These are phyloP conservation scores for Desmodus rotundus DNA, from an alignment of 2,113 vertebrate genomes.

Conservation along the genomic window DNA sequence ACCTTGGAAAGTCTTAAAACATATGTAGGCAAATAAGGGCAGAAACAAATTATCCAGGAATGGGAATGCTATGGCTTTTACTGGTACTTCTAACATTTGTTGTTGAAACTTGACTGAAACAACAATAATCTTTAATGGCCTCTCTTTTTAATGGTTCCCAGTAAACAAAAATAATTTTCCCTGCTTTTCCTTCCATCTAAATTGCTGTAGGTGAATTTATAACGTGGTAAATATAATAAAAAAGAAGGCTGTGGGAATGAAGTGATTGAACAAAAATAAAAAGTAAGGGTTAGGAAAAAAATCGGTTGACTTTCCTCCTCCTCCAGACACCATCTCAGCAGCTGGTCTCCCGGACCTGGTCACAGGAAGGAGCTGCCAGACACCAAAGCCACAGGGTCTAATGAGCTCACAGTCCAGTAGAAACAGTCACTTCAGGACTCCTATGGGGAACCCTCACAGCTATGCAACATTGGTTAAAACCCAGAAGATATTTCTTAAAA, in stretches of 20 bases:
- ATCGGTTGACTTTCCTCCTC: background rate
- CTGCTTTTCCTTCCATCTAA: slow-evolving; percentile 2
- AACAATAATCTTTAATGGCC: slow-evolving; percentile 26
- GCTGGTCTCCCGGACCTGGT: background rate
- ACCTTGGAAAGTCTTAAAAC: slow-evolving; percentile 64
- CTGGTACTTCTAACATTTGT: background rate
- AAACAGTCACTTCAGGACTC: background rate
- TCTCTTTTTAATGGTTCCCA: slow-evolving; percentile 28
- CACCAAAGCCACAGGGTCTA: background rate
- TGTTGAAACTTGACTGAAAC: slow-evolving; percentile 29
- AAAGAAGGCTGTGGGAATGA: slow-evolving; percentile 32
- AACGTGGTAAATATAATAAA: slow-evolving; percentile 44
- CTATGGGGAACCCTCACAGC: background rate
- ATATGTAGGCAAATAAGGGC: slow-evolving; percentile 49
- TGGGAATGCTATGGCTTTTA: background rate
- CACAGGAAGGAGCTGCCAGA: background rate
- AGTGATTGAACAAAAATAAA: slow-evolving; percentile 31
- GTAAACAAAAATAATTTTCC: slow-evolving; percentile 40
- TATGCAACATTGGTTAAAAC: background rate
- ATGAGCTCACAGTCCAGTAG: background rate
- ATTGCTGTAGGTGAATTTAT: slow-evolving; percentile 51
- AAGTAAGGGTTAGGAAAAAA: slow-evolving; percentile 3
- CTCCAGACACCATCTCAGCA: background rate
- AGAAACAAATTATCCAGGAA: background rate
- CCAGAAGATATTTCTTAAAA: slow-evolving; percentile 9